Evolutionary conservation across 1,140 invertebrate species (phyloP).

Genomic region (Cydia pomonella): DNA sequence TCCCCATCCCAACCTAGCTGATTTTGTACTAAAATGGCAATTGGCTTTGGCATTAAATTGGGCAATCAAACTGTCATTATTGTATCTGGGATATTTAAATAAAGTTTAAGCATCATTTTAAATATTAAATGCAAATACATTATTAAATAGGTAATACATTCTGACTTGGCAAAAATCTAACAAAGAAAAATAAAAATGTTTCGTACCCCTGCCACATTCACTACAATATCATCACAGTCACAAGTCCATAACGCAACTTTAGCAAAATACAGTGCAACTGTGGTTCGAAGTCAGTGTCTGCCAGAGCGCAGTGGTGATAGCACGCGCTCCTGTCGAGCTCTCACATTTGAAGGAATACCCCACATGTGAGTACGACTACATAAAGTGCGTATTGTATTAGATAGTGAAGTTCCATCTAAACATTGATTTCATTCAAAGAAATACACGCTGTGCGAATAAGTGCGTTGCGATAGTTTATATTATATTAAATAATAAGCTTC

Average conservation of each 20-base stretch:
- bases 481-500: constrained; percentile 12
- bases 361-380: constrained; percentile 5
- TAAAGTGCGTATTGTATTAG: background rate
- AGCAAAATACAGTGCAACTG: constrained; percentile 23
- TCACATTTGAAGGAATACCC: constrained; percentile 14
- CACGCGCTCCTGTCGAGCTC: constrained; percentile 24
- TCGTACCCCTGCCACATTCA: constrained; percentile 5
- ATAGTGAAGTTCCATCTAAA: background rate
- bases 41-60: no score
- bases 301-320: constrained; percentile 7
- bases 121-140: no score
- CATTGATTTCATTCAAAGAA: background rate
- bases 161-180: no score
- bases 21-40: no score
- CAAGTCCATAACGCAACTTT: constrained; percentile 29
- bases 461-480: constrained; percentile 18
- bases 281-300: constrained; percentile 4
- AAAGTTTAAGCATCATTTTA: no score
- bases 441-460: constrained; percentile 26
- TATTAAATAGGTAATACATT: background rate
- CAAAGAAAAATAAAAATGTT: background rate
- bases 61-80: no score
- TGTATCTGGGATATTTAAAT: no score
- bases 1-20: no score
- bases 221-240: constrained; percentile 23